Evolutionary conservation across 2,888 invertebrate species (phyloP).

Genomic region (Metopia argyrocephala): DNA sequence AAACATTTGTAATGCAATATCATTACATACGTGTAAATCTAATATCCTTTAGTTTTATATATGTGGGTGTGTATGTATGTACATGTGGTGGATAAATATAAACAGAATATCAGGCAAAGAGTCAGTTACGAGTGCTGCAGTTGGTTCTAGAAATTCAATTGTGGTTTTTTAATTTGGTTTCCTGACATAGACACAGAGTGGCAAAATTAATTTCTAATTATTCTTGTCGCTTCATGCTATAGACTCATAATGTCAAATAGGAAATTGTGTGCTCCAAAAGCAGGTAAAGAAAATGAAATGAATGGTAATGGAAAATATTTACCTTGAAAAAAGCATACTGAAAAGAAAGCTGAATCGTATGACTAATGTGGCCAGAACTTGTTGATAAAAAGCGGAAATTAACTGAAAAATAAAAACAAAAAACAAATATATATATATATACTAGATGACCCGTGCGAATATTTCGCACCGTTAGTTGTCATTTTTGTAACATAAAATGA

Average conservation of each 20-base stretch:
- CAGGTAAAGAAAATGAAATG: background rate
- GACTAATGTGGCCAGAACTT: too few species aligned
- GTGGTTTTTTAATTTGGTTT: conserved; percentile 35
- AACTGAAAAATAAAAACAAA: too few species aligned
- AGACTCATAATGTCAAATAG: background rate
- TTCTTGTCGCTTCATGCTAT: background rate
- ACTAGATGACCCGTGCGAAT: too few species aligned
- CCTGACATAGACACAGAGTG: conserved; percentile 1
- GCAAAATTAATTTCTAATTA: conserved; percentile 48
- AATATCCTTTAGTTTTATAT: conserved; percentile 39
- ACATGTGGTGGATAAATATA: too few species aligned
- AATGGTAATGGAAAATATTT: background rate
- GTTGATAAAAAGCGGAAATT: too few species aligned
- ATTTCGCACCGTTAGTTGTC: too few species aligned
- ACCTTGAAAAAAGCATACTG: too few species aligned
- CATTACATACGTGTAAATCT: conserved; percentile 42
- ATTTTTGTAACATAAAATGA: too few species aligned
- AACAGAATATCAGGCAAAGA: too few species aligned
- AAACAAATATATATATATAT: too few species aligned
- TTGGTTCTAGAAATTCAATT: conserved; percentile 9
- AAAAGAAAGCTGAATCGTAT: too few species aligned
- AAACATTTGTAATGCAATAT: conserved; percentile 53
- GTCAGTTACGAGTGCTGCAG: too few species aligned
- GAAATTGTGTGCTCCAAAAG: background rate
- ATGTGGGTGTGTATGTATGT: background rate